Base-by-base conservation (phyloP, 2,888 invertebrate species). In the Serripes groenlandicus region DNA sequence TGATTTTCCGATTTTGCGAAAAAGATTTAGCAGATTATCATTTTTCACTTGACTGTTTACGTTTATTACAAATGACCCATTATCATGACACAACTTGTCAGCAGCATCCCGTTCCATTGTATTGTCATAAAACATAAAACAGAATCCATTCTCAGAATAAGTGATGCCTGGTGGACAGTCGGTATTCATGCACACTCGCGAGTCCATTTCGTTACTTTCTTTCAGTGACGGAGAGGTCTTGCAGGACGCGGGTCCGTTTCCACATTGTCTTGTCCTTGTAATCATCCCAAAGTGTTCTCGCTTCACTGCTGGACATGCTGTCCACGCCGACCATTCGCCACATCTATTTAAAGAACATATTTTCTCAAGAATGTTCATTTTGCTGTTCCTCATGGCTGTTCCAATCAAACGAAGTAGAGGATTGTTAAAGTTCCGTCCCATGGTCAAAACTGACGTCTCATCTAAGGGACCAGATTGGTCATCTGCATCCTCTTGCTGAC, bases 221-320 rank as follows among this genome's bases (percentile, higher is more conserved):
- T 11, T 49, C 30, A 54, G 7, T 21, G 54, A 21, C 4, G 21
- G 21, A 26, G 30, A n/a, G 9, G 23, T 23, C 3, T 52, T 32
- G 54, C 70, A 70, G 30, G 54, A 26, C 23, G n/a, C n/a, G 21
- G 54, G 34, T 5, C 70, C 54, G 1, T 21, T n/a, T 70, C 70
- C 70, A 54, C 70, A 70, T 26, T 30, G 52, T 70, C 70, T 52
- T 9, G 70, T n/a, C n/a, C 70, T 52, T 54, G 49, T 30, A 54
- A 52, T 49, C 23, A 34, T 54, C 28, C 70, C 70, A 70, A 70
- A 70, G 30, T 52, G 52, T 2, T n/a, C 32, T 23, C 5, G 52
- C 1, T 9, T 34, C 23, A 7, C 18, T 5, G 54, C 32, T 15
- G 70, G n/a, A n/a, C n/a, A n/a, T n/a, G n/a, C 18, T 49, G 70